Evolutionary conservation across 2,888 invertebrate species (phyloP), one percentile per base, ranked within the genome.

Genomic region (Panorpa germanica): DNA sequence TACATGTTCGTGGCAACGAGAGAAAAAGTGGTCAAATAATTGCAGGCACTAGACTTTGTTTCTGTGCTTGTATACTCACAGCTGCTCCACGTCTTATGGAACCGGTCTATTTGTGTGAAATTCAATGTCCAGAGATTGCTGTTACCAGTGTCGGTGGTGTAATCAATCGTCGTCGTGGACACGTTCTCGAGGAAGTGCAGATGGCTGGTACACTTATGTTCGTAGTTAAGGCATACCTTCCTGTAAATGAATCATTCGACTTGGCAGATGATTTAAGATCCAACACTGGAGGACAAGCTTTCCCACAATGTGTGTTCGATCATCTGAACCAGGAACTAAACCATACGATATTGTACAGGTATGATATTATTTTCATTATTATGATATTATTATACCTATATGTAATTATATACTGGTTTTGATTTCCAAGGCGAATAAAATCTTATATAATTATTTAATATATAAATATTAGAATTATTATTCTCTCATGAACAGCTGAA

Each of bases 11-110:
- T 59, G 96, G 98, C 48, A 99, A 99, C 63, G 98, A 99, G 71
- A 82, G 98, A 65, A 98, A 98, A 56, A 98, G 96, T 65, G 96
- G 96, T 50, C 96, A 98, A 64, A 96, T 96, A 69, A 96, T 96
- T 67, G 95, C 95, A 49, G 96, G 96, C 25, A 88, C 98, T 40
- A 78, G 98, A 57, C 80, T 98, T 63, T 86, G 86, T 47, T 63
- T 98, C 52, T 99, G 98, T 60, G 98, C 98, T 42, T 82, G 86
- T 50, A 66, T 82, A 39, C 66, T 99, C 48, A 96, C 96, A 29
- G 96, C 96, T 37, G 52, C 67, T 32, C 98, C 98, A 21, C 71
- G 90, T 43, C 69, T 99, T 29, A 85, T 96, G 81, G 98, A 99
- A 60, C 98, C 98, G 9, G 90, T 99, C n/a, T 99, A 99, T 59